phyloP scores from a whole-genome alignment of 2,888 invertebrate genomes.

The Tipula vernalis region DNA sequence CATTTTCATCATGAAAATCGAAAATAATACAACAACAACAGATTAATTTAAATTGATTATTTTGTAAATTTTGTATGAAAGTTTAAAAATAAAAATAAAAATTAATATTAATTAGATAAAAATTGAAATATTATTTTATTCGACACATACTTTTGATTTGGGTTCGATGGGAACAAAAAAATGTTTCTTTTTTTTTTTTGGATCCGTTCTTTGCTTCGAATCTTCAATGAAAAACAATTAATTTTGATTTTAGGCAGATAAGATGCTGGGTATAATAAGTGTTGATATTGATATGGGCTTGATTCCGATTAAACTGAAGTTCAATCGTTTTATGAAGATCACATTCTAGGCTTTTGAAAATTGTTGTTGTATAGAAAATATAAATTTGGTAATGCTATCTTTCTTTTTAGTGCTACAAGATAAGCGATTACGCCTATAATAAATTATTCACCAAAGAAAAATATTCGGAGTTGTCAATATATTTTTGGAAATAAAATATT shows the following conservation, averaged over 20 bases:
- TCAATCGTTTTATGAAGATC: no score
- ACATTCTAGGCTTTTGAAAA: no score
- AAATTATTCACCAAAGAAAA: no score
- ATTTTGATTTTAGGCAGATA: background rate
- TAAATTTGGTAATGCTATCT: no score
- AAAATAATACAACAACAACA: background rate
- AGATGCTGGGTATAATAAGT: background rate
- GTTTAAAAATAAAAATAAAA: background rate
- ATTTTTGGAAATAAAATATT: no score
- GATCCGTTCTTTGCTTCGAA: background rate
- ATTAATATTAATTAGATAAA: conserved; percentile 4
- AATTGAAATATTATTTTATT: conserved; percentile 4
- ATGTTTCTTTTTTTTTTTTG: background rate
- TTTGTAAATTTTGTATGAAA: background rate
- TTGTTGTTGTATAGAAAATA: no score
- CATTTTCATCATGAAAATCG: background rate
- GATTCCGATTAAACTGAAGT: background rate
- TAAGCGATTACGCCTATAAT: no score
- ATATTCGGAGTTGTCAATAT: no score
- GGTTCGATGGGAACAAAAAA: background rate
- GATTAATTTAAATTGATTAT: background rate
- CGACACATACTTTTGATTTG: conserved; percentile 4
- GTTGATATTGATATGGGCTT: background rate
- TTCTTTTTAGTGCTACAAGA: no score
- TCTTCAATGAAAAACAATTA: background rate